Conservation (phyloP, 2,797 vertebrate genomes). For the Sebastes ruberrimus region DNA sequence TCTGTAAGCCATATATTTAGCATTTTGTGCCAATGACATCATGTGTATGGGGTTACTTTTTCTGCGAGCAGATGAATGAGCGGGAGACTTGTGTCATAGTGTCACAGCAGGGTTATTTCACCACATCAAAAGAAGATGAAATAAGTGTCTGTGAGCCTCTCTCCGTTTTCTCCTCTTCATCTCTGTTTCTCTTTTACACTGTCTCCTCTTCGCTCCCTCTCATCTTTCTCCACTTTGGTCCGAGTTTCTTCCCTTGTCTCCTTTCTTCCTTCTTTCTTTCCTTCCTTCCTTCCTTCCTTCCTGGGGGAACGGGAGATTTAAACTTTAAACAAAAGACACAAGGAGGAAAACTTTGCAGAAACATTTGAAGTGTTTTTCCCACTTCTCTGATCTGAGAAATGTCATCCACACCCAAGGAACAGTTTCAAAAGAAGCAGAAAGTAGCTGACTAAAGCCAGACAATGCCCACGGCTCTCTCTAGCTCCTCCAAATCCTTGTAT, state of each 20-base stretch:
- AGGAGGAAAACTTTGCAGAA: conserved; percentile 65
- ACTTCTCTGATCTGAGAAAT: conserved; percentile 73
- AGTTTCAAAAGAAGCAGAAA: conserved; percentile 72
- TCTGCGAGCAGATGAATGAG: conserved; percentile 26
- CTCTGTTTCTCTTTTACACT: conserved; percentile 32
- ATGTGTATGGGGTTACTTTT: conserved; percentile 49
- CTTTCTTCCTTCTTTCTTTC: neutral
- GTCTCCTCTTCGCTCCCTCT: conserved; percentile 24
- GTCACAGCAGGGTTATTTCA: conserved; percentile 54
- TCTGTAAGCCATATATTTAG: conserved; percentile 53
- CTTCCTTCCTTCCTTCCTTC: conserved; percentile 42
- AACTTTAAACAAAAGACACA: conserved; percentile 70
- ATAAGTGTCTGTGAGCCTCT: conserved; percentile 30
- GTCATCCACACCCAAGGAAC: conserved; percentile 77
- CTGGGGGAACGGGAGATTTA: conserved; percentile 59
- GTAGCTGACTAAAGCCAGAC: conserved; percentile 74
- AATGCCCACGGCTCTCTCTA: conserved; percentile 68
- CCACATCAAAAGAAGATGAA: conserved; percentile 63
- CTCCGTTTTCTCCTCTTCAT: conserved; percentile 24
- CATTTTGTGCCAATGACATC: conserved; percentile 51
- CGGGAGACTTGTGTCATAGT: conserved; percentile 25
- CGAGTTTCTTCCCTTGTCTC: conserved; percentile 8
- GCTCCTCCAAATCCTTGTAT: conserved; percentile 77
- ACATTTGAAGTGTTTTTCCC: conserved; percentile 72
- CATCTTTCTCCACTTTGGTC: conserved; percentile 49